phyloP scores from a whole-genome alignment of 2,888 invertebrate genomes.

The Beris morrisii region DNA sequence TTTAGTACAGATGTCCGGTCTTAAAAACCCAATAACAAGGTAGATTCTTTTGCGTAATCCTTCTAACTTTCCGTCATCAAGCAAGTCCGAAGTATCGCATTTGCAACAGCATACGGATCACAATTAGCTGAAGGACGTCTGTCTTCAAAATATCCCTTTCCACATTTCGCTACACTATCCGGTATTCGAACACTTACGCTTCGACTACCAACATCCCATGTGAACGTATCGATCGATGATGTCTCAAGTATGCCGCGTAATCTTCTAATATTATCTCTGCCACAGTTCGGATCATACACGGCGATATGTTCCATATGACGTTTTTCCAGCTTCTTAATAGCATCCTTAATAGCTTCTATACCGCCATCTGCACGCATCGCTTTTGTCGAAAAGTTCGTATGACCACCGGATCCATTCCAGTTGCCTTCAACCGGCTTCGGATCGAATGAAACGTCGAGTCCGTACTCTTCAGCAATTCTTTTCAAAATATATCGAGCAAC shows the following conservation, averaged over 20 bases:
- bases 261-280: slow-evolving; percentile 75
- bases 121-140: slow-evolving; percentile 73
- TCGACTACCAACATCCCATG: slow-evolving; percentile 67
- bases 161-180: slow-evolving; percentile 67
- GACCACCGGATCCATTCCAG: slow-evolving; percentile 95
- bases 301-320: slow-evolving; percentile 74
- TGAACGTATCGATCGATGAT: slow-evolving; percentile 66
- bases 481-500: slow-evolving; percentile 62
- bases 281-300: slow-evolving; percentile 76
- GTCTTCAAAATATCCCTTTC: slow-evolving; percentile 78
- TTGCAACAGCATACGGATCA: slow-evolving; percentile 70
- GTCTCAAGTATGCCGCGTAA: slow-evolving; percentile 78
- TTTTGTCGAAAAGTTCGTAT: slow-evolving; percentile 88
- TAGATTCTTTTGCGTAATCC: too few relatives aligned
- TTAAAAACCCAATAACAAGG: too few relatives aligned
- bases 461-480: slow-evolving; percentile 64
- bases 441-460: slow-evolving; percentile 61
- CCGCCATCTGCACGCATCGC: slow-evolving; percentile 76
- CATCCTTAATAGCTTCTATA: slow-evolving; percentile 69
- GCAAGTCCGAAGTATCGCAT: slow-evolving; percentile 65
- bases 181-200: slow-evolving; percentile 75
- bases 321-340: slow-evolving; percentile 72
- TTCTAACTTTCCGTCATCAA: slow-evolving; percentile 33
- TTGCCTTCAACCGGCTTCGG: slow-evolving; percentile 68
- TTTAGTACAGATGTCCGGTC: too few relatives aligned